These are phyloP conservation scores for Paedocypris sp. DNA, from an alignment of 2,113 vertebrate genomes.

Conservation along the genomic window DNA sequence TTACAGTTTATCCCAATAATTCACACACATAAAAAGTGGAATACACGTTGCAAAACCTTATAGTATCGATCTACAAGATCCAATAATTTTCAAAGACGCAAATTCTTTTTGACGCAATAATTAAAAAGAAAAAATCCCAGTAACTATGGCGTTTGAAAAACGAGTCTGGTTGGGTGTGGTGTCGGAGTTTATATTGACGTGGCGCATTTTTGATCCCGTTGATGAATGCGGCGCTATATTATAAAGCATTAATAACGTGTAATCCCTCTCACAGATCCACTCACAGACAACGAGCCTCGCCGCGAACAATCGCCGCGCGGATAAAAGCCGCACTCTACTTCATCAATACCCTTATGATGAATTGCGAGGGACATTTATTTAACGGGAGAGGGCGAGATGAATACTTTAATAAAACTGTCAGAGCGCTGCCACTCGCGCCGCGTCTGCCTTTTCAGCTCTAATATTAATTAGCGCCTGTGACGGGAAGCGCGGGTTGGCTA, in stretches of 20 bases:
- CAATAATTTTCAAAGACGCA: too few relatives aligned
- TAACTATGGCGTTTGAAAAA: too few relatives aligned
- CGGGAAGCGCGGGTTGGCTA: constrained; percentile 17
- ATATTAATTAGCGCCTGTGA: constrained; percentile 25
- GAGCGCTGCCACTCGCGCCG: constrained; percentile 29
- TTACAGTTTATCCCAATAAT: too few relatives aligned
- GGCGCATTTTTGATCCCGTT: constrained; percentile 35
- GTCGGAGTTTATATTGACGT: constrained; percentile 19
- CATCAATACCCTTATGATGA: constrained; percentile 48
- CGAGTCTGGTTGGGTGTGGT: too few relatives aligned
- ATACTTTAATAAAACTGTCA: constrained; percentile 50
- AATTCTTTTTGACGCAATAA: too few relatives aligned
- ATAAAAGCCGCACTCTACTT: constrained; percentile 49
- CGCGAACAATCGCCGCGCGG: constrained; percentile 59
- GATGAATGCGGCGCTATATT: constrained; percentile 57
- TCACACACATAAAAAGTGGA: too few relatives aligned
- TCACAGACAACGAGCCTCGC: constrained; percentile 52
- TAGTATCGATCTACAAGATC: too few relatives aligned
- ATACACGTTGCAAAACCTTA: too few relatives aligned
- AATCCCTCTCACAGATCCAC: constrained; percentile 48
- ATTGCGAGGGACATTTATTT: constrained; percentile 53
- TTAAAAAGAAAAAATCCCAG: too few relatives aligned
- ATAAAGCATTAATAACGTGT: constrained; percentile 56
- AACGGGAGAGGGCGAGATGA: constrained; percentile 41
- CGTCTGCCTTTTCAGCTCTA: constrained; percentile 14